These are phyloP conservation scores for Sinodicranocentrus sp. DNA, from an alignment of 2,888 invertebrate genomes.

Conservation along the genomic window DNA sequence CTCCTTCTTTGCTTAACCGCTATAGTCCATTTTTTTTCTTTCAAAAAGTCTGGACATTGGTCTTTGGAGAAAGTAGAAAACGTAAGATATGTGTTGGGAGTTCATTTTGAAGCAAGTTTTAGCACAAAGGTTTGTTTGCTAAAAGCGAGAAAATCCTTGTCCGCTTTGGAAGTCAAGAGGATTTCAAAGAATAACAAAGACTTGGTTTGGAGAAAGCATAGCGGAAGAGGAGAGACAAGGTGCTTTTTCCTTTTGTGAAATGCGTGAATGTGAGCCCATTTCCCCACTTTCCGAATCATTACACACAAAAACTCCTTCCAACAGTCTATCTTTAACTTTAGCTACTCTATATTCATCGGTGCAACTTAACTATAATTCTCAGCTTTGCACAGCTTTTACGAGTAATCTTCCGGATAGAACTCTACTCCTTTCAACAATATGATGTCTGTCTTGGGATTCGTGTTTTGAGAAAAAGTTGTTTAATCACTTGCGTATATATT, in stretches of 20 bases:
- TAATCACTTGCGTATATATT: no score
- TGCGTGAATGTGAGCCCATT: constrained; percentile 61
- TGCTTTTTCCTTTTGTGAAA: constrained; percentile 50
- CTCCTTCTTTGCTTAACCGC: no score
- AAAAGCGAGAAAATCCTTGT: neutral
- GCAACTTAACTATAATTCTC: neutral
- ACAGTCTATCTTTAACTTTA: neutral
- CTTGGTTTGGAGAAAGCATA: neutral
- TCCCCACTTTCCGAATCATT: constrained; percentile 67
- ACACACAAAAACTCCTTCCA: constrained; percentile 27
- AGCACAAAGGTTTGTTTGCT: constrained; percentile 8
- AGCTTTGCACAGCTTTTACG: neutral
- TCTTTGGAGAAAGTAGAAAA: no score
- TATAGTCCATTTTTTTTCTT: no score
- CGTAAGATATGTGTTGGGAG: no score
- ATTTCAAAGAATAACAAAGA: neutral
- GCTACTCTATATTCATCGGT: neutral
- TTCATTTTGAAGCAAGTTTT: constrained; percentile 34
- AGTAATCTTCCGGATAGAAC: no score
- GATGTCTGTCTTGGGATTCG: no score
- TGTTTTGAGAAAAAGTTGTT: no score
- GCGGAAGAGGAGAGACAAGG: constrained; percentile 56
- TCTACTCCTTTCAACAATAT: no score
- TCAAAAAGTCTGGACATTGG: no score
- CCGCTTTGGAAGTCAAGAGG: neutral